These are phyloP conservation scores for Carlito syrichta DNA, from an alignment of 2,113 vertebrate genomes.

Conservation along the genomic window DNA sequence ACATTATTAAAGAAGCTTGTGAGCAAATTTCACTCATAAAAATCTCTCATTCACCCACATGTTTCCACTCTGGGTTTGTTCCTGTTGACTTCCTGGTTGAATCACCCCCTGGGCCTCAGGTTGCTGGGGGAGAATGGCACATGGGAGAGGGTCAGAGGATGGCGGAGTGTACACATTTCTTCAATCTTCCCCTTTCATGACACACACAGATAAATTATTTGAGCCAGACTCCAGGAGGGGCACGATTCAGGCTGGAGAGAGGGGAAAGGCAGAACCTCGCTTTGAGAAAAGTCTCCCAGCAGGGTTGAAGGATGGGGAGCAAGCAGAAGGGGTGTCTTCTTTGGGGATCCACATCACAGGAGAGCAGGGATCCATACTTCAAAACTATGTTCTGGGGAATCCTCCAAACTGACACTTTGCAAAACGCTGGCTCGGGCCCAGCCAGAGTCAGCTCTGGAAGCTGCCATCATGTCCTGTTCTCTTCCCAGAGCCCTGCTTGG, in stretches of 20 bases:
- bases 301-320: neutral
- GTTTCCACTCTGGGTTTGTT: neutral
- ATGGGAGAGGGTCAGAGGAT: neutral
- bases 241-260: neutral
- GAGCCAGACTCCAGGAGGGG: neutral
- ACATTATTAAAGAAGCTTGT: slow-evolving; percentile 82
- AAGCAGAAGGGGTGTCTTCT: neutral
- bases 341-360: neutral
- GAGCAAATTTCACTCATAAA: slow-evolving; percentile 81
- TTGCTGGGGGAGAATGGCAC: neutral
- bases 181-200: neutral
- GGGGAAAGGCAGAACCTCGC: neutral
- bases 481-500: neutral
- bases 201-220: neutral
- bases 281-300: neutral
- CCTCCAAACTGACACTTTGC: neutral
- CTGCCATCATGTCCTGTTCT: neutral
- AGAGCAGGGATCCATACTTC: neutral
- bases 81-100: neutral
- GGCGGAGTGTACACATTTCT: neutral
- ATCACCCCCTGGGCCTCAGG: neutral
- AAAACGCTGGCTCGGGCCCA: neutral
- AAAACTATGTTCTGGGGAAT: neutral
- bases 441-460: neutral
- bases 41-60: slow-evolving; percentile 22